These are phyloP conservation scores for Eubasilissa splendida DNA, from an alignment of 2,888 invertebrate genomes.

Conservation along the genomic window DNA sequence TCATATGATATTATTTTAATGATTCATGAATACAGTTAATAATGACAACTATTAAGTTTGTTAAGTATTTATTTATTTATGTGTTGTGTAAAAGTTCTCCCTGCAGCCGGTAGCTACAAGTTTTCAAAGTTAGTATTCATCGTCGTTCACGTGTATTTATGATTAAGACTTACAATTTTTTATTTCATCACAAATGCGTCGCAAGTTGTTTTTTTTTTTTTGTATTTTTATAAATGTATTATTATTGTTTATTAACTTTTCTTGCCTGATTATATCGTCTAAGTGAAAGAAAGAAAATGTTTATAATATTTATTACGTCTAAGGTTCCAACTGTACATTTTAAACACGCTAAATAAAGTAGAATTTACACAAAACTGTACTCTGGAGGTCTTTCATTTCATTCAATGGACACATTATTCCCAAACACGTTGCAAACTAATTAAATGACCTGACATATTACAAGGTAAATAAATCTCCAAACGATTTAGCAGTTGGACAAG, in stretches of 20 bases:
- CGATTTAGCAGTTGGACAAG: too few relatives aligned
- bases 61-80: not conserved
- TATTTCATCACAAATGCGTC: not conserved
- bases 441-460: too few relatives aligned
- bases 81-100: not conserved
- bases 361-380: conserved; percentile 35
- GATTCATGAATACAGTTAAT: not conserved
- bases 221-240: conserved; percentile 15
- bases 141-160: not conserved
- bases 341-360: conserved; percentile 35
- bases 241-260: conserved; percentile 7
- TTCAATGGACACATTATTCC: too few relatives aligned
- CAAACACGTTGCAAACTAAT: too few relatives aligned
- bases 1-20: not conserved
- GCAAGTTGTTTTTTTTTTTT: not conserved
- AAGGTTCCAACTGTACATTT: conserved; percentile 33
- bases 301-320: conserved; percentile 23
- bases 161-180: not conserved
- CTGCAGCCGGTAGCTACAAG: not conserved
- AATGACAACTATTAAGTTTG: not conserved
- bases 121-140: not conserved
- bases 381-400: too few relatives aligned
- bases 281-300: conserved; percentile 11
- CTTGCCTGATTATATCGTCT: not conserved
- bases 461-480: too few relatives aligned